Conservation (phyloP, 2,797 vertebrate species). For the Sylvilagus floridanus region DNA sequence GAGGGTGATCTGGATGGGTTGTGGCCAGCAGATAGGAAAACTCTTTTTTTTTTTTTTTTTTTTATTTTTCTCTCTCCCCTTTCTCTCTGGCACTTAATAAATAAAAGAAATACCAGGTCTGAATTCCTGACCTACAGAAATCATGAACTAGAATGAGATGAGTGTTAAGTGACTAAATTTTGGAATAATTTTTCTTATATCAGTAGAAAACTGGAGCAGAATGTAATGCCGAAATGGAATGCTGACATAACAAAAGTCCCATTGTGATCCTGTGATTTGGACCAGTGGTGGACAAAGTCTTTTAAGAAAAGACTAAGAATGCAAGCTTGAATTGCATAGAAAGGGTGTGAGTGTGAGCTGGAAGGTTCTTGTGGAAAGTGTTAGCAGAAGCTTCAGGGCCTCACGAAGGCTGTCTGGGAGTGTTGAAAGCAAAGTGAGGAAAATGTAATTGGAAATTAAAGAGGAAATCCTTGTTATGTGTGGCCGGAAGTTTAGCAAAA, state of each 20-base stretch:
- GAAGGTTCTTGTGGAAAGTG: not conserved
- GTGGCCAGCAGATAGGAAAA: too few relatives aligned
- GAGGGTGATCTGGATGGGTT: not conserved
- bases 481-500: not conserved
- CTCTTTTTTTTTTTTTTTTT: too few relatives aligned
- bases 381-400: not conserved
- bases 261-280: not conserved
- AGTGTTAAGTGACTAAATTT: not conserved
- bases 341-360: not conserved
- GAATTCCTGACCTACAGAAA: not conserved
- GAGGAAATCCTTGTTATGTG: not conserved
- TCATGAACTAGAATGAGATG: not conserved
- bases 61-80: too few relatives aligned
- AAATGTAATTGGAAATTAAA: slow-evolving; percentile 2
- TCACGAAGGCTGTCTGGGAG: not conserved
- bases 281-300: not conserved
- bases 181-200: not conserved
- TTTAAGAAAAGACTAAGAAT: not conserved
- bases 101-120: not conserved
- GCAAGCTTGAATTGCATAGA: not conserved
- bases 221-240: slow-evolving; percentile 32
- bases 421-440: not conserved
- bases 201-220: not conserved
- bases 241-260: not conserved
- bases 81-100: not conserved